These are phyloP conservation scores for Lutjanus campechanus DNA, from an alignment of 2,797 vertebrate genomes.

Conservation along the genomic window DNA sequence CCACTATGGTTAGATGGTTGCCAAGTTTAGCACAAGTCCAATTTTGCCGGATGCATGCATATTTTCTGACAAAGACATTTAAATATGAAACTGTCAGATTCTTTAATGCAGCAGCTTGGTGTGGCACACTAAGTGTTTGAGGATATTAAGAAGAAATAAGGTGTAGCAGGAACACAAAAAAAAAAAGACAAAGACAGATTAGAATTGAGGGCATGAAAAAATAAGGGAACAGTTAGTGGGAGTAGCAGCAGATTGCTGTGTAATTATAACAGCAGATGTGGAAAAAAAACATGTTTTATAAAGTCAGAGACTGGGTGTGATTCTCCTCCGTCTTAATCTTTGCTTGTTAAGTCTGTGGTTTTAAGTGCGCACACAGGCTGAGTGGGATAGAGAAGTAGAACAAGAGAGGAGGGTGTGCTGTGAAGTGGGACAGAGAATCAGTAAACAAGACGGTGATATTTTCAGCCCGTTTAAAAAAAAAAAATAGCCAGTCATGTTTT, in stretches of 20 bases:
- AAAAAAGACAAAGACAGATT: background rate
- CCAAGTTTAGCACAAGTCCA: background rate
- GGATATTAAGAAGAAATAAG: slow-evolving; percentile 7
- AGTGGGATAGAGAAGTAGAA: slow-evolving; percentile 35
- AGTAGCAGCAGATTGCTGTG: slow-evolving; percentile 20
- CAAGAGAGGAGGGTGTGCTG: slow-evolving; percentile 30
- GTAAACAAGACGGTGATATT: slow-evolving; percentile 63
- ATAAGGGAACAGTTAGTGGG: slow-evolving; percentile 9
- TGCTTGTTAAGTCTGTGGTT: slow-evolving; percentile 57
- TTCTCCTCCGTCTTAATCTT: slow-evolving; percentile 43
- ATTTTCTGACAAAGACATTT: background rate
- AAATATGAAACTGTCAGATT: background rate
- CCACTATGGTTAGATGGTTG: background rate
- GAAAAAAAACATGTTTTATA: slow-evolving; percentile 48
- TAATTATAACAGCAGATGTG: slow-evolving; percentile 57
- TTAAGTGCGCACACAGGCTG: slow-evolving; percentile 18
- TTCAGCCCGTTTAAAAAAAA: slow-evolving; percentile 42
- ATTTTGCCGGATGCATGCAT: background rate
- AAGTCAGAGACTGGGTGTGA: slow-evolving; percentile 56
- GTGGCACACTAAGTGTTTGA: background rate
- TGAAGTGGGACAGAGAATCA: slow-evolving; percentile 44
- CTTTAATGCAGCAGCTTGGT: background rate
- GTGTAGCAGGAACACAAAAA: background rate
- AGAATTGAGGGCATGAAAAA: slow-evolving; percentile 24
- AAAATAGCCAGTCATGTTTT: slow-evolving; percentile 68